These are phyloP conservation scores for Saccostrea echinata DNA, from an alignment of 1,140 invertebrate species.

Conservation along the genomic window DNA sequence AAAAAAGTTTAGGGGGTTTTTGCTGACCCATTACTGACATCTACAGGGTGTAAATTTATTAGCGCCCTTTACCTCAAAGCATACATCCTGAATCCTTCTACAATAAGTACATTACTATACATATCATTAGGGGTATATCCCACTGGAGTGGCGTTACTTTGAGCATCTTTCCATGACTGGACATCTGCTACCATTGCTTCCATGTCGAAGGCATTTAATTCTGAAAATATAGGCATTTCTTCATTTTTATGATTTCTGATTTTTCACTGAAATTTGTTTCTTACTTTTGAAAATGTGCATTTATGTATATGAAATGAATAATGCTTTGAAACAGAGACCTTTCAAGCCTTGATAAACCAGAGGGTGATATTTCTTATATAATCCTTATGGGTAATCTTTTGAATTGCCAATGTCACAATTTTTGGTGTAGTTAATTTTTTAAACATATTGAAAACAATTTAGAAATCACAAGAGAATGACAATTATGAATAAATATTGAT, in stretches of 20 bases:
- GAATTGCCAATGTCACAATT: too few relatives aligned
- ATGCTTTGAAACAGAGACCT: too few relatives aligned
- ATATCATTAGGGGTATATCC: background rate
- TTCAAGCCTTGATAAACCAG: too few relatives aligned
- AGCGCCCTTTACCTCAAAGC: background rate
- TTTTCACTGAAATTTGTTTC: background rate
- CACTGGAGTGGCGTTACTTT: background rate
- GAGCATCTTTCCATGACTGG: constrained; percentile 19
- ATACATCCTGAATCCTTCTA: constrained; percentile 3
- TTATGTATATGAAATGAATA: too few relatives aligned
- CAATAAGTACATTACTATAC: background rate
- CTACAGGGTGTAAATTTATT: background rate
- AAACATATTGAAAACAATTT: too few relatives aligned
- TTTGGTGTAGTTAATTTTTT: too few relatives aligned
- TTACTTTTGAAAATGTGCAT: background rate
- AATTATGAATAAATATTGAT: too few relatives aligned
- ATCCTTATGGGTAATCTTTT: too few relatives aligned
- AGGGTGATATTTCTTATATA: too few relatives aligned
- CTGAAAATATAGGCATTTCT: background rate
- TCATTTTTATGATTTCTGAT: background rate
- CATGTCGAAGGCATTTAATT: constrained; percentile 45
- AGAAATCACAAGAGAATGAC: too few relatives aligned
- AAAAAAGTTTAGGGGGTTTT: too few relatives aligned
- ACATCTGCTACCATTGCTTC: constrained; percentile 34
- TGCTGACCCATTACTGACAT: too few relatives aligned